Evolutionary conservation across 2,797 vertebrate genomes (phyloP).

Genomic region (Gobio occitaniae): DNA sequence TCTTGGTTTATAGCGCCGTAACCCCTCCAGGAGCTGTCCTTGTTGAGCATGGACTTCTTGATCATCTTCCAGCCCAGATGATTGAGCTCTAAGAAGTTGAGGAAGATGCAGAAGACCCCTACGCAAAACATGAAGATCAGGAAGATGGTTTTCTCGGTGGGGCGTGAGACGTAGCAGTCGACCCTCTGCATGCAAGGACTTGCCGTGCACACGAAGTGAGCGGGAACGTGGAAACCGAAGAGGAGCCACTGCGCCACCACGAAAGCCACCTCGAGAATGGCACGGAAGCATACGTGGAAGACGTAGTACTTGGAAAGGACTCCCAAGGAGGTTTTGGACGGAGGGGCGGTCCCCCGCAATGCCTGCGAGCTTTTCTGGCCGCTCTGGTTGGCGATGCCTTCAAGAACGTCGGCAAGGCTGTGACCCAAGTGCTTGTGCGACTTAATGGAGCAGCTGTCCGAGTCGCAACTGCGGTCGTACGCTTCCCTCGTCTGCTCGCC

Average conservation of each 20-base stretch:
- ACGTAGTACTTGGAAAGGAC: conserved; percentile 90
- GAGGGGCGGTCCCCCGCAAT: conserved; percentile 27
- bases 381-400: conserved; percentile 68
- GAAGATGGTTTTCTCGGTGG: conserved; percentile 96
- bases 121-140: conserved; percentile 96
- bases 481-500: conserved; percentile 61
- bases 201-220: conserved; percentile 84
- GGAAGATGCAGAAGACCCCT: conserved; percentile 88
- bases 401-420: conserved; percentile 73
- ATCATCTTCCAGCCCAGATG: conserved; percentile 90
- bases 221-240: conserved; percentile 90
- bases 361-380: conserved; percentile 45
- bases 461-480: conserved; percentile 79
- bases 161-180: conserved; percentile 95
- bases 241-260: conserved; percentile 91
- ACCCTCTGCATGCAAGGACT: conserved; percentile 89
- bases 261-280: conserved; percentile 88
- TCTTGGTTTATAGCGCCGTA: conserved; percentile 72
- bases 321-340: conserved; percentile 61
- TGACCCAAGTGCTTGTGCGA: conserved; percentile 79
- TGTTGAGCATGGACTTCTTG: conserved; percentile 56
- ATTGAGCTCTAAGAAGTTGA: conserved; percentile 94
- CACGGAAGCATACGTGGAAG: conserved; percentile 88
- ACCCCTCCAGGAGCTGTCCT: conserved; percentile 63
- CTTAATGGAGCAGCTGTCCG: conserved; percentile 82